Evolutionary conservation across 2,888 invertebrate species (phyloP), one percentile per base, ranked within the genome.

Genomic region (Aromia moschata): DNA sequence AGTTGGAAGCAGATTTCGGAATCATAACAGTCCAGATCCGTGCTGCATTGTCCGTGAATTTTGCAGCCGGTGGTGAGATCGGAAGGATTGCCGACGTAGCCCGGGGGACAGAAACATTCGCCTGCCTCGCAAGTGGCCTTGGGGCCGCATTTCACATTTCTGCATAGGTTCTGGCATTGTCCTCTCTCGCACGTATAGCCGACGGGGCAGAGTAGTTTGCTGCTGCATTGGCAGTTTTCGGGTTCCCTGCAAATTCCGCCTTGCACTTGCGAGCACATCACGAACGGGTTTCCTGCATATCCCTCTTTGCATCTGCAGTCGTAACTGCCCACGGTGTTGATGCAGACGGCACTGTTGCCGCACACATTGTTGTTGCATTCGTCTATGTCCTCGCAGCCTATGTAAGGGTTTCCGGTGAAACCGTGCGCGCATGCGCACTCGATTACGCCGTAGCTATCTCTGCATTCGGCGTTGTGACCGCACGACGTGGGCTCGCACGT

Each of bases 1-100:
- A 92, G 80, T 81, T 93, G 93, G 82, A 94, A 93, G 78, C 95
- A 96, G 72, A 95, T 94, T 82, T 95, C 91, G 1, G 91, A 86
- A 71, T 89, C 87, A 65, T 87, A 87, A 74, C 96, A 96, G 69
- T 94, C 92, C 1, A 88, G 85, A 77, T 95, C 93, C 64, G 90
- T 91, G 63, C 84, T 84, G 74, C 95, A 96, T 71, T 90, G 91
- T 14, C 90, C 90, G 31, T 88, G 86, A 41, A 88, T 82, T 59
- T 84, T 84, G 73, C 95, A 95, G 2, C 94, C 94, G 57, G 82
- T 83, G 36, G 78, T 80, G 2, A 87, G 79, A 76, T 93, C 89
- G 61, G 86, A 86, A 0, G 94, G 88, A 81, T 92, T 87, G 7
- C 94, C 94, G 17, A 81, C 82, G 68, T 90, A 89, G 1, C 92